Percentiles rank a stretch among this genome's conserved stretches.
Conservation (phyloP, 2,888 invertebrate species). For the Andrena chrysosceles region DNA sequence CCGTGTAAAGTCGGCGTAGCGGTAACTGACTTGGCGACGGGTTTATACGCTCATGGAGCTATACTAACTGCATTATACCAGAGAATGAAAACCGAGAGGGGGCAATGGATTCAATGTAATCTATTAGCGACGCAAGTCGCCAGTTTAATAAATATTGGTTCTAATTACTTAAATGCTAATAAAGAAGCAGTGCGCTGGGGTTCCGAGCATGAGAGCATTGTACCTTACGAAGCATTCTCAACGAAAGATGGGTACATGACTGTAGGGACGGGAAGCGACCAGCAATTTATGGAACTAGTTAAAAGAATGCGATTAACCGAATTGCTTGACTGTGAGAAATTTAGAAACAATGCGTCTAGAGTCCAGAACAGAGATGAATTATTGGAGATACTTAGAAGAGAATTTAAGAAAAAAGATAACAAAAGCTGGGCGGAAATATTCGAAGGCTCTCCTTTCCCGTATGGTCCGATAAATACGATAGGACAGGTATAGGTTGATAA, state of each 20-base stretch:
- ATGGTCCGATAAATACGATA: slow-evolving; percentile 95
- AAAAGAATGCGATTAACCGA: slow-evolving; percentile 87
- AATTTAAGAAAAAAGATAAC: slow-evolving; percentile 88
- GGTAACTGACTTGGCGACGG: slow-evolving; percentile 96
- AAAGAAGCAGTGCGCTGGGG: slow-evolving; percentile 93
- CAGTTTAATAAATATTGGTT: slow-evolving; percentile 94
- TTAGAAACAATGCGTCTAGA: slow-evolving; percentile 90
- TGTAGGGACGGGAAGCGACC: slow-evolving; percentile 94
- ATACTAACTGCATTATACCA: slow-evolving; percentile 96
- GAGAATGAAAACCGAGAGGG: slow-evolving; percentile 90
- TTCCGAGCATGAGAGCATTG: slow-evolving; percentile 97
- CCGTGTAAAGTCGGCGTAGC: slow-evolving; percentile 97
- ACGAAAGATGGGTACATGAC: slow-evolving; percentile 94
- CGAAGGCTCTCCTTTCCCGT: slow-evolving; percentile 92
- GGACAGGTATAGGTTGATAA: slow-evolving; percentile 86
- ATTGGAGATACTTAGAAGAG: slow-evolving; percentile 87
- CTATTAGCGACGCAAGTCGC: slow-evolving; percentile 97
- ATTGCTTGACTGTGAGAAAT: slow-evolving; percentile 88
- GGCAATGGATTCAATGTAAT: slow-evolving; percentile 97
- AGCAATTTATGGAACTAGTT: slow-evolving; percentile 92
- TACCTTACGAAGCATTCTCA: slow-evolving; percentile 96
- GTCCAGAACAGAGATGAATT: slow-evolving; percentile 92
- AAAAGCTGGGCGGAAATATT: slow-evolving; percentile 91
- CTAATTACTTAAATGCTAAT: slow-evolving; percentile 95
- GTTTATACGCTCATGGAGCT: slow-evolving; percentile 97